Base-by-base conservation (phyloP, 2,113 vertebrate species). In the Recurvirostra avosetta region DNA sequence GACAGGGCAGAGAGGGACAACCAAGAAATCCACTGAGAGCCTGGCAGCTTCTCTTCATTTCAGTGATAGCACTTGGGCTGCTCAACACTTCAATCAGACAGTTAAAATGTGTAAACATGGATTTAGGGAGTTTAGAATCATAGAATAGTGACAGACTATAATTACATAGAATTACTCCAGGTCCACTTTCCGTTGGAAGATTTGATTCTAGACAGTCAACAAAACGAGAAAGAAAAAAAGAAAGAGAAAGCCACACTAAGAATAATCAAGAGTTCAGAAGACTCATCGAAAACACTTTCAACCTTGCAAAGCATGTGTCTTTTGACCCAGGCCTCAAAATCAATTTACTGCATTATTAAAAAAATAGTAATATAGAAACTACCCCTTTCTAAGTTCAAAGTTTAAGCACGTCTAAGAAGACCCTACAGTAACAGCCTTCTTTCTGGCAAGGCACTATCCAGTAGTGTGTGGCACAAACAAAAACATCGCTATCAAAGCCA, bases 401-500 rank as follows among this genome's bases (percentile, higher is more conserved):
- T 50, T 68, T 34, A 88, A 92, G 65, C 49, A 29, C 27, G 50
- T 63, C 72, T 84, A 88, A 84, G 76, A 96, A 91, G 91, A 88
- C 22, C 63, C 66, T 45, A 68, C 41, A 70, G 52, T 63, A 88
- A 67, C 83, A 91, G 86, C 56, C 65, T 72, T 78, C 91, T 63
- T 90, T 88, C 89, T 83, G 84, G n/a, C 95, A 97, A 97, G 97
- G 96, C 97, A 97, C 97, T 97, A 92, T 88, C 93, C 94, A 97
- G 87, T 47, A 62, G 67, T 55, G 92, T 91, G 95, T 95, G 97
- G 95, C 95, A 95, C 94, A 75, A 82, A 89, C 86, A 85, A 47
- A 75, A 90, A 6, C 67, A 74, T 73, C 74, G 68, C 91, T 55
- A 5, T 67, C 21, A 76, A 88, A 96, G 87, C 86, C 95, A 97